These are phyloP conservation scores for Ennomos fuscantarius DNA, from an alignment of 2,888 invertebrate genomes.

Conservation along the genomic window DNA sequence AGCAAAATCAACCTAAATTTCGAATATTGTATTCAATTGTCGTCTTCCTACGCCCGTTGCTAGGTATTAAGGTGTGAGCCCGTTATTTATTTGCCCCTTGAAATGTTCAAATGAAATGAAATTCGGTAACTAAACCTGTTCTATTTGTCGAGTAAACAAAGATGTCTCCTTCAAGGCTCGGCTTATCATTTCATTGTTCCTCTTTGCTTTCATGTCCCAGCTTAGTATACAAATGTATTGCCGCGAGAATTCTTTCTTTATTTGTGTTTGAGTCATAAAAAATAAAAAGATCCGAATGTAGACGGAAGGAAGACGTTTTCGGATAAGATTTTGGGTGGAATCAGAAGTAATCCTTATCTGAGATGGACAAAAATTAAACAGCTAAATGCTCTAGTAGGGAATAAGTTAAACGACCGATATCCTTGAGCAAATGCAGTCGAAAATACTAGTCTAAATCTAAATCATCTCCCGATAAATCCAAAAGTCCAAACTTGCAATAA, in stretches of 20 bases:
- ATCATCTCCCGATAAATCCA: slow-evolving; percentile 12
- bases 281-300: slow-evolving; percentile 7
- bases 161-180: slow-evolving; percentile 1
- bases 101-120: slow-evolving; percentile 2
- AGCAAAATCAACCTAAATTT: too few relatives aligned
- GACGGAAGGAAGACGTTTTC: not conserved
- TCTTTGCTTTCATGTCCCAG: slow-evolving; percentile 11
- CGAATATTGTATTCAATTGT: too few relatives aligned
- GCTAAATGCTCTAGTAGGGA: too few relatives aligned
- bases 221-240: slow-evolving; percentile 12
- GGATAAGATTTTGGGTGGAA: not conserved
- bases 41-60: not conserved
- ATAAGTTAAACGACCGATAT: too few relatives aligned
- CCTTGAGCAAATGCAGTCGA: too few relatives aligned
- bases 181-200: slow-evolving; percentile 18
- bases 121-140: slow-evolving; percentile 1
- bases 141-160: slow-evolving; percentile 12
- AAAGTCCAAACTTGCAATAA: slow-evolving; percentile 13
- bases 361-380: too few relatives aligned
- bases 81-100: not conserved
- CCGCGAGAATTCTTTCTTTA: slow-evolving; percentile 3
- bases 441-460: not conserved
- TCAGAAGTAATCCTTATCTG: not conserved
- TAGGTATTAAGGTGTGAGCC: not conserved
- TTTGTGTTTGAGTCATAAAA: slow-evolving; percentile 11